Evolutionary conservation across 2,113 vertebrate species (phyloP), one percentile per base, ranked within the genome.

Genomic region (Prochilodus magdalenae): DNA sequence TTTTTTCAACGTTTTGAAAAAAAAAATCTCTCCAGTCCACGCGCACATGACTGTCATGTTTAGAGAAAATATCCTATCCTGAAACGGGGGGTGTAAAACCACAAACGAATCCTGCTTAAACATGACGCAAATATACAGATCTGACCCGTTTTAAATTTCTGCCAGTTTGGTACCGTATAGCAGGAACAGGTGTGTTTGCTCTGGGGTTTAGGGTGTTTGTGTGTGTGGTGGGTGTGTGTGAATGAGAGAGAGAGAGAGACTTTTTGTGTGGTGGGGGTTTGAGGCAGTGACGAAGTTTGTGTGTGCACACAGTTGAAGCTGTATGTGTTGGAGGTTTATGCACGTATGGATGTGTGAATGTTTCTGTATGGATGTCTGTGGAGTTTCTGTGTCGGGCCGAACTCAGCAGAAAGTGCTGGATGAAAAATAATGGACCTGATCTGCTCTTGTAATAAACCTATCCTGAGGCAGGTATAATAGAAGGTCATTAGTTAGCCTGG

Each of bases 141-240:
- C 67, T 36, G 62, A 71, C 16, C 73, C 69, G 33, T 18, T 72
- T 60, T 40, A 44, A 36, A 62, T 77, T 27, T 63, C n/a, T 84
- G 36, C 73, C 63, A 62, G 40, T 59, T 83, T 75, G 73, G 26
- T 82, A 16, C 36, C 30, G 69, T 80, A 30, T 87, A 59, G 44
- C 26, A 13, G 60, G 15, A 49, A 63, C 86, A 79, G 80, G 77
- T 87, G 84, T 87, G 74, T 89, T 85, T 88, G 80, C 62, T 78
- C 80, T 72, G 83, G 84, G 24, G 26, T 13, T 66, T 62, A 26
- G 51, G 18, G 14, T 55, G 72, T 7, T 40, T 53, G 55, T 59
- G 80, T 30, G 14, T 53, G 69, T 40, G 63, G 66, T 60, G 73
- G 36, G 53, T 30, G 26, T 55, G 30, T n/a, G 74, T 83, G 10